These are phyloP conservation scores for Papilio elwesi DNA, from an alignment of 2,888 invertebrate species.

Conservation along the genomic window DNA sequence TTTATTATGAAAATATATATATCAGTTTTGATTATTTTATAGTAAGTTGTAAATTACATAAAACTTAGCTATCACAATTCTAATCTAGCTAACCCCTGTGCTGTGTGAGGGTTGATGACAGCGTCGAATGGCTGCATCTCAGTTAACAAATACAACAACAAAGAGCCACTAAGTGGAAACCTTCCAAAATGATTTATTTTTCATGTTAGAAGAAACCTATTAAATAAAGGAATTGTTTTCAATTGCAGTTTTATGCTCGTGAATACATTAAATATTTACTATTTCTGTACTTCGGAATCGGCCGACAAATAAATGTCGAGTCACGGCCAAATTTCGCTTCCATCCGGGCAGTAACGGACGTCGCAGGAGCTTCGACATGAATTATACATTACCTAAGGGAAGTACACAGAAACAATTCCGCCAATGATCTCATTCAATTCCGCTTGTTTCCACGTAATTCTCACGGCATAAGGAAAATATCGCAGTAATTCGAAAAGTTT, in stretches of 20 bases:
- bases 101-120: no score
- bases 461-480: conserved; percentile 44
- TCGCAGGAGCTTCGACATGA: conserved; percentile 64
- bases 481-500: conserved; percentile 41
- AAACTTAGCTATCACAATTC: no score
- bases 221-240: no score
- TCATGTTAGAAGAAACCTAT: background rate
- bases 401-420: conserved; percentile 56
- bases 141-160: no score
- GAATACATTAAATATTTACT: background rate
- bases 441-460: conserved; percentile 48
- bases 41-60: no score
- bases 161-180: background rate
- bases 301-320: conserved; percentile 62
- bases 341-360: conserved; percentile 64
- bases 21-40: no score
- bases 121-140: no score
- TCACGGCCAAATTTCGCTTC: conserved; percentile 70
- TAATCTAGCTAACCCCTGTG: no score
- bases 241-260: background rate
- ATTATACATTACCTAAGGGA: conserved; percentile 70
- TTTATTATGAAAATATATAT: no score
- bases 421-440: conserved; percentile 53
- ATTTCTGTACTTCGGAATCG: background rate
- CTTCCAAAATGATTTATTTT: background rate